phyloP scores from a whole-genome alignment of 1,140 invertebrate species.

The Lucilia cuprina region DNA sequence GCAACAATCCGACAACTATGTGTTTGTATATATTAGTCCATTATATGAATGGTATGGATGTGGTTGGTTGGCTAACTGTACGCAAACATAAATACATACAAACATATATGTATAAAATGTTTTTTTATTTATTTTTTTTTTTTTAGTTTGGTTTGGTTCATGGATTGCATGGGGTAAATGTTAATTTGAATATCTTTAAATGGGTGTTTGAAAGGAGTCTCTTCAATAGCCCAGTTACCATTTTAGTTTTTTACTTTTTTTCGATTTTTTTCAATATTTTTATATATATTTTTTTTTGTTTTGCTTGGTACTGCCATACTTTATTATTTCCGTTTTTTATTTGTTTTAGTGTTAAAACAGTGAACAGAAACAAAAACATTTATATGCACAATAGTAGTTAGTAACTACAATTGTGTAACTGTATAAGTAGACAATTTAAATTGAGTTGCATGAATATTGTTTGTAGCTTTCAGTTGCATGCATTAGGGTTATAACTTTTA shows the following conservation, averaged over 20 bases:
- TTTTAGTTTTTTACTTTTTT: not conserved
- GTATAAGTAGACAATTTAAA: constrained; percentile 29
- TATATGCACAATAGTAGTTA: not conserved
- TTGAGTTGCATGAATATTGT: constrained; percentile 9
- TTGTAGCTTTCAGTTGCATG: not conserved
- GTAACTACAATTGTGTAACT: constrained; percentile 17
- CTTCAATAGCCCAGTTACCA: not conserved
- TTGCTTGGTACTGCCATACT: not conserved
- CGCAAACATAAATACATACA: not conserved
- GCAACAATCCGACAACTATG: not conserved
- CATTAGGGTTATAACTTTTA: too few species aligned
- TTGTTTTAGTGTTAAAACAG: not conserved
- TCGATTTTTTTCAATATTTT: not conserved
- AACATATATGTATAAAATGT: not conserved
- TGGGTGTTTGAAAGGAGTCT: not conserved
- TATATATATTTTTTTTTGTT: not conserved
- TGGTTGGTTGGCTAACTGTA: not conserved
- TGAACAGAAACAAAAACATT: not conserved
- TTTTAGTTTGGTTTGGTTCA: not conserved
- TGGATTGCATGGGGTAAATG: not conserved
- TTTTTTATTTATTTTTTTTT: not conserved
- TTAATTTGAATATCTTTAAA: not conserved
- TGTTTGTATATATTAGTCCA: not conserved
- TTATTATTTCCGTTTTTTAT: constrained; percentile 9
- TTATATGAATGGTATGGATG: not conserved